phyloP scores from a whole-genome alignment of 2,888 invertebrate genomes.

The Sepiola atlantica region DNA sequence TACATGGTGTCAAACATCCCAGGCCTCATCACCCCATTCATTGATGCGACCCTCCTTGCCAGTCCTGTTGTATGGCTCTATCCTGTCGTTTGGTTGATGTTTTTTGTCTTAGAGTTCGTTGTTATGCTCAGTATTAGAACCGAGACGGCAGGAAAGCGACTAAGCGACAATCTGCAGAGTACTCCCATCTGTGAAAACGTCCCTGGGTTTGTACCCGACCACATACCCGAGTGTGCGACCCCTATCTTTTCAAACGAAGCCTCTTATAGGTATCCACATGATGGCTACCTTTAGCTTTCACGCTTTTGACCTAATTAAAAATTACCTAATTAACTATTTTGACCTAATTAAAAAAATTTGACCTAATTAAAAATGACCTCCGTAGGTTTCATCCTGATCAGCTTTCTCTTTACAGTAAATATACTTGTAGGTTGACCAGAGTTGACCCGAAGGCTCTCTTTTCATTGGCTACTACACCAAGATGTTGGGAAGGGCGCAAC shows the following conservation, averaged over 20 bases:
- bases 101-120: slow-evolving; percentile 62
- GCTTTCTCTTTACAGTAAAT: not conserved
- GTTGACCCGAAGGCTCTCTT: too few species aligned
- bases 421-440: too few species aligned
- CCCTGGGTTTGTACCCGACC: slow-evolving; percentile 6
- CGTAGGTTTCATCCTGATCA: not conserved
- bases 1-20: slow-evolving; percentile 65
- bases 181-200: slow-evolving; percentile 24
- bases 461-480: too few species aligned
- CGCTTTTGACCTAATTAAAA: not conserved
- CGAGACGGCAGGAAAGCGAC: slow-evolving; percentile 62
- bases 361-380: not conserved
- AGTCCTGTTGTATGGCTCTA: slow-evolving; percentile 64
- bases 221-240: slow-evolving; percentile 37
- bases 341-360: too few species aligned
- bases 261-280: slow-evolving; percentile 37
- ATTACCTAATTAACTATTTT: too few species aligned
- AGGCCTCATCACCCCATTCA: slow-evolving; percentile 64
- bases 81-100: slow-evolving; percentile 63
- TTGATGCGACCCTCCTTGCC: slow-evolving; percentile 63
- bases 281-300: slow-evolving; percentile 37
- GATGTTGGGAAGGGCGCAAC: too few species aligned
- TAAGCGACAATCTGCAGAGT: slow-evolving; percentile 54
- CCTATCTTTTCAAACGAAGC: slow-evolving; percentile 40
- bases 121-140: slow-evolving; percentile 59